A percentile compares a stretch with the other conserved stretches of the same genome.
These are phyloP conservation scores for Phaonia tiefii DNA, from an alignment of 2,888 invertebrate species.

Conservation along the genomic window DNA sequence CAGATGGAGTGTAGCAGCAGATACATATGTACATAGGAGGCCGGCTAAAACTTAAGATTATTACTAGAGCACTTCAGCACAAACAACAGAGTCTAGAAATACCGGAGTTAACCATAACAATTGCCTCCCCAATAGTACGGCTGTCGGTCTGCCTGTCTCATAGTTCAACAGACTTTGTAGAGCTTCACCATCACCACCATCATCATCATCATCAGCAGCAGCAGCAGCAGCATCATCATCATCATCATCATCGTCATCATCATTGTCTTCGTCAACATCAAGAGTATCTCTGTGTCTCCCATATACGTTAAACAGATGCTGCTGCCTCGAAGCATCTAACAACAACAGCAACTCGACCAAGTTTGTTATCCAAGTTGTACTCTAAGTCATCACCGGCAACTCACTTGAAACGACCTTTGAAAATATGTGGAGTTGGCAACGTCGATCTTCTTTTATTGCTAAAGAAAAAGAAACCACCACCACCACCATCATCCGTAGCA, in stretches of 20 bases:
- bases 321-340: slow-evolving; percentile 22
- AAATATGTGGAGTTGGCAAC: slow-evolving; percentile 68
- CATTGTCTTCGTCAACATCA: slow-evolving; percentile 38
- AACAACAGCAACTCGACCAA: slow-evolving; percentile 32
- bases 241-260: slow-evolving; percentile 32
- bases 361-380: too few relatives aligned
- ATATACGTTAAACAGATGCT: slow-evolving; percentile 51
- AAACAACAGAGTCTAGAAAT: slow-evolving; percentile 15
- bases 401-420: slow-evolving; percentile 68
- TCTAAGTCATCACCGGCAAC: slow-evolving; percentile 47
- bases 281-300: slow-evolving; percentile 12
- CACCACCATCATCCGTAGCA: background rate
- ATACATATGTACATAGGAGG: slow-evolving; percentile 47
- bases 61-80: slow-evolving; percentile 63
- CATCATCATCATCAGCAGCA: background rate
- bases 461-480: too few relatives aligned
- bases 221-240: slow-evolving; percentile 19
- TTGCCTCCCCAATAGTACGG: background rate
- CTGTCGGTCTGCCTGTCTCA: background rate
- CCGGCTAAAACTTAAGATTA: slow-evolving; percentile 58
- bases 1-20: slow-evolving; percentile 40
- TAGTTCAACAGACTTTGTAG: slow-evolving; percentile 65
- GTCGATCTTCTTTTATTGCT: slow-evolving; percentile 53
- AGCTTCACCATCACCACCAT: slow-evolving; percentile 48
- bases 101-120: slow-evolving; percentile 13